phyloP scores from a whole-genome alignment of 1,140 invertebrate genomes.

The Atta colombica region DNA sequence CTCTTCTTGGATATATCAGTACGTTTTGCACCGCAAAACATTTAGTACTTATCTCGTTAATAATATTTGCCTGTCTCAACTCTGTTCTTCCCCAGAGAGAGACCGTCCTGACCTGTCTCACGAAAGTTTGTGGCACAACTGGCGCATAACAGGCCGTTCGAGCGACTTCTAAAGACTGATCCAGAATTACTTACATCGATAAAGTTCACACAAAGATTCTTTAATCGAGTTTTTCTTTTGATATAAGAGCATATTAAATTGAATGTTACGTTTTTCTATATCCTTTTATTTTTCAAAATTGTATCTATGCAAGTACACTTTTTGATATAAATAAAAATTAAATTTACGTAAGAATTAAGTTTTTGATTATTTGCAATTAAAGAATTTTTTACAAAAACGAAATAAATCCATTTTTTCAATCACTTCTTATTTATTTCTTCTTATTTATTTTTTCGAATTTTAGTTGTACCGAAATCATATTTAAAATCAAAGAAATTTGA shows the following conservation, averaged over 20 bases:
- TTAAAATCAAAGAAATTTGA: background rate
- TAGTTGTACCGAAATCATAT: background rate
- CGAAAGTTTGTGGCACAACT: conserved; percentile 36
- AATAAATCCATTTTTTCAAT: no score
- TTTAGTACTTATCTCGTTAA: conserved; percentile 65
- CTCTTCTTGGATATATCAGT: background rate
- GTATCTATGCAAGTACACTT: background rate
- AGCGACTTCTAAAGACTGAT: background rate
- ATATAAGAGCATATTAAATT: background rate
- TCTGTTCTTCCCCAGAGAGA: background rate
- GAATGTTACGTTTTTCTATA: background rate
- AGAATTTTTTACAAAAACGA: no score
- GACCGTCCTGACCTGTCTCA: conserved; percentile 22
- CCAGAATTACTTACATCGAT: background rate
- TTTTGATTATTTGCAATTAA: no score
- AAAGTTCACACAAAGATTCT: background rate
- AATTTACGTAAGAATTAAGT: no score
- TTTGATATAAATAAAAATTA: background rate
- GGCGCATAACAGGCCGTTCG: background rate
- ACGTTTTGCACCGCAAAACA: background rate
- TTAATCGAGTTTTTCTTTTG: background rate
- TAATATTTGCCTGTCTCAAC: conserved; percentile 52
- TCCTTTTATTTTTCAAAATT: background rate
- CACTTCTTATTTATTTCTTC: no score
- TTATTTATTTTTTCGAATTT: background rate